phyloP scores from a whole-genome alignment of 2,888 invertebrate species.

The Opisthograptis luteolata region DNA sequence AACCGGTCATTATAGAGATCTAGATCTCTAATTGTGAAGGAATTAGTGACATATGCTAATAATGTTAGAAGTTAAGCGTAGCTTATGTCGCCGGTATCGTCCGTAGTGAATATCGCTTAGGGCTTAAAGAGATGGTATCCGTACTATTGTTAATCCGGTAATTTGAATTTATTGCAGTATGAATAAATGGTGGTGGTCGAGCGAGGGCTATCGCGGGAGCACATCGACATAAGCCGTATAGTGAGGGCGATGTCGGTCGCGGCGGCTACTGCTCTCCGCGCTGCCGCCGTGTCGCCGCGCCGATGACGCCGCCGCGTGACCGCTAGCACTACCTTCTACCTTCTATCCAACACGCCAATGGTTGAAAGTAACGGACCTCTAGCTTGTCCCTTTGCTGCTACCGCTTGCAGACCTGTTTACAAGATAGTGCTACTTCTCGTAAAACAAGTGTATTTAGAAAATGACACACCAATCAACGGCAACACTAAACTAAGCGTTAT shows the following conservation, averaged over 20 bases:
- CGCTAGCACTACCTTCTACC: conserved; percentile 32
- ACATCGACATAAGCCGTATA: conserved; percentile 69
- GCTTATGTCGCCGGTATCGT: conserved; percentile 57
- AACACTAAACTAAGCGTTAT: conserved; percentile 15
- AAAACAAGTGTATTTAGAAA: conserved; percentile 25
- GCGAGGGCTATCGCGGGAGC: conserved; percentile 69
- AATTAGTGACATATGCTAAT: conserved; percentile 18
- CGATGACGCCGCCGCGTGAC: conserved; percentile 33
- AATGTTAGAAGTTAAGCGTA: conserved; percentile 38
- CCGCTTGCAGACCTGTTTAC: conserved; percentile 9
- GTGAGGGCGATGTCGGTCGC: conserved; percentile 46
- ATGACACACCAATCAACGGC: conserved; percentile 10
- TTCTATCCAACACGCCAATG: conserved; percentile 57
- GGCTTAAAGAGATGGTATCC: conserved; percentile 74
- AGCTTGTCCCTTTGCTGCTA: conserved; percentile 10
- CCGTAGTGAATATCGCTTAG: conserved; percentile 58
- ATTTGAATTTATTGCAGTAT: conserved; percentile 84
- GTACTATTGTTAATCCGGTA: conserved; percentile 83
- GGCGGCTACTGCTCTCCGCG: conserved; percentile 38
- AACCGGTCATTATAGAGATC: conserved; percentile 19
- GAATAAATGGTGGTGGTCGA: conserved; percentile 76
- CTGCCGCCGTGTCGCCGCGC: conserved; percentile 31
- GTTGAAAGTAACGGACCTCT: conserved; percentile 39
- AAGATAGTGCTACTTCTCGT: conserved; percentile 12
- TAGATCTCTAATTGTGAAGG: conserved; percentile 23